Base-by-base conservation (phyloP, 2,888 invertebrate species). In the Anaspis maculata region DNA sequence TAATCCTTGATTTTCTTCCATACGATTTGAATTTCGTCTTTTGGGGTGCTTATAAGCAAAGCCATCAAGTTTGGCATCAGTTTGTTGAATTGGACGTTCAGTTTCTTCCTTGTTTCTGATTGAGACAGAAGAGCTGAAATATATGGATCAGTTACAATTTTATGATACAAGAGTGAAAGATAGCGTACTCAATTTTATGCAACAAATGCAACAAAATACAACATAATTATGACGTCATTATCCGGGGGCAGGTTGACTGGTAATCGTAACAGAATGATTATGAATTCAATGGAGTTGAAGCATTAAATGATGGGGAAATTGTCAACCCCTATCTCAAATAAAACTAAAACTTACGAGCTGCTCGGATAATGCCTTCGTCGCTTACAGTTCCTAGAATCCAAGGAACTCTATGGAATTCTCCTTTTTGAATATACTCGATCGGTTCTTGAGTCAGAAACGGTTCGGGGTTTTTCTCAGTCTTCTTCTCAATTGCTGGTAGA, bases 301-400 rank as follows among this genome's bases (percentile, higher is more conserved):
- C n/a, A n/a, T n/a, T n/a, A n/a, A n/a, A n/a, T n/a, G n/a, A n/a
- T n/a, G n/a, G n/a, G n/a, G n/a, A n/a, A n/a, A n/a, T n/a, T n/a
- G n/a, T n/a, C n/a, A n/a, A n/a, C n/a, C n/a, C n/a, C n/a, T n/a
- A n/a, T n/a, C n/a, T n/a, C n/a, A n/a, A n/a, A n/a, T n/a, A n/a
- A n/a, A n/a, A n/a, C n/a, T n/a, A n/a, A n/a, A n/a, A 19, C 19
- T 5, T 6, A 19, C 19, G 19, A 6, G 54, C 57, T n/a, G 66
- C 64, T 25, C 70, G 59, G 6, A 73, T 62, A 1, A 68, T 64
- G 10, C 72, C 73, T 46, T 73, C 72, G 2, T 62, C 51, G 1
- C 65, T 57, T 3, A 67, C 67, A 1, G 62, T 53, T 3, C 72
- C 70, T 3, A 64, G 45, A 42, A 73, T 61, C 62, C 66, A 67